Evolutionary conservation across 2,888 invertebrate genomes (phyloP).

Genomic region (Agonum fuliginosum): DNA sequence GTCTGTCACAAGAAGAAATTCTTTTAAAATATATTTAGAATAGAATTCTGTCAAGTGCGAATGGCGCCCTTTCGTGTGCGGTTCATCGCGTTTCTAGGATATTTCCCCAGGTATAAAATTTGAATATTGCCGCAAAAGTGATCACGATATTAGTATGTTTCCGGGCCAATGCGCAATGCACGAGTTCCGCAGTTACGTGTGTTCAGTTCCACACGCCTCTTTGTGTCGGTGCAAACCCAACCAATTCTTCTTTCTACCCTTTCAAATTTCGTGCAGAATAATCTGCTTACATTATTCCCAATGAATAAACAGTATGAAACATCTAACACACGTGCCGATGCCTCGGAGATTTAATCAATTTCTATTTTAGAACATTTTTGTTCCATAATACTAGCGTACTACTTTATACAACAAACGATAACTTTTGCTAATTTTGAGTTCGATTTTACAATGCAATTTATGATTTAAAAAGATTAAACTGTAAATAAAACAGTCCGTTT

Average conservation of each 20-base stretch:
- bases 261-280: conserved; percentile 2
- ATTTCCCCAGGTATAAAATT: conserved; percentile 53
- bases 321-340: neutral
- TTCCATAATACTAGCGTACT: too few relatives aligned
- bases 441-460: too few relatives aligned
- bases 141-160: conserved; percentile 40
- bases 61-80: conserved; percentile 2
- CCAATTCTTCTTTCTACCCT: neutral
- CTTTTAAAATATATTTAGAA: neutral
- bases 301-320: conserved; percentile 9
- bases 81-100: conserved; percentile 24
- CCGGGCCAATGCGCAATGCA: conserved; percentile 15
- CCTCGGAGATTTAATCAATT: neutral
- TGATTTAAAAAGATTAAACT: too few relatives aligned
- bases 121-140: conserved; percentile 42
- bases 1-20: too few relatives aligned
- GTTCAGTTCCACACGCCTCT: neutral
- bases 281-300: conserved; percentile 7
- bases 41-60: neutral
- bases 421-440: too few relatives aligned
- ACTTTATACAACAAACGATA: too few relatives aligned
- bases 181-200: conserved; percentile 1
- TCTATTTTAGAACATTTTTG: neutral
- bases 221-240: neutral
- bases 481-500: too few relatives aligned